Evolutionary conservation across 1,140 invertebrate species (phyloP).

Genomic region (Meteorus sp.): DNA sequence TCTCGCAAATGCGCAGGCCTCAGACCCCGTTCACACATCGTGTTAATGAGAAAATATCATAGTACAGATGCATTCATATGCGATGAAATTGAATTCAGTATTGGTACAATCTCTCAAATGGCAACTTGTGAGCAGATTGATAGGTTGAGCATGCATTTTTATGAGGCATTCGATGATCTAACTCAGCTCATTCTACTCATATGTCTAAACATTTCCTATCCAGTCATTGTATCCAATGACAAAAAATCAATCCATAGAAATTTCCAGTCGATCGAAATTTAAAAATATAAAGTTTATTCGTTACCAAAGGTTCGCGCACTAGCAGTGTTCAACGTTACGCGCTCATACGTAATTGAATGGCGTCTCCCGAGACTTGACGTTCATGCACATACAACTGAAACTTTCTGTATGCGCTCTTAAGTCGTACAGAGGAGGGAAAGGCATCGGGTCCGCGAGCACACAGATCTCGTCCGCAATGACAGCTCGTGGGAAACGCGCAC

Average conservation of each 20-base stretch:
- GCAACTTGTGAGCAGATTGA: too few species aligned
- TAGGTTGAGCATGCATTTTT: too few species aligned
- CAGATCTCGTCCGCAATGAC: conserved; percentile 20
- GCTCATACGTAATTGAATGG: conserved; percentile 31
- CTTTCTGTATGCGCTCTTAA: conserved; percentile 11
- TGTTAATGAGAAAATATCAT: conserved; percentile 38
- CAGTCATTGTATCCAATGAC: too few species aligned
- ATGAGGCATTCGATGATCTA: too few species aligned
- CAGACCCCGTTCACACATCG: conserved; percentile 42
- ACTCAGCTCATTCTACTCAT: too few species aligned
- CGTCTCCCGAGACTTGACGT: conserved; percentile 23
- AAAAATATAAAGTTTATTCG: conserved; percentile 32
- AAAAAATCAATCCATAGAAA: too few species aligned
- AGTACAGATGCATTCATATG: conserved; percentile 1
- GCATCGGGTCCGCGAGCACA: conserved; percentile 15
- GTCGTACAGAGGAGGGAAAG: conserved; percentile 17
- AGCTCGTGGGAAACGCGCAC: conserved; percentile 31
- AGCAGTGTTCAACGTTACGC: conserved; percentile 27
- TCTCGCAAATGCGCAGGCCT: conserved; percentile 23
- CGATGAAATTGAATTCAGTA: too few species aligned
- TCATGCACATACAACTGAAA: conserved; percentile 11
- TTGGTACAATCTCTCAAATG: too few species aligned
- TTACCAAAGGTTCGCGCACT: too few species aligned
- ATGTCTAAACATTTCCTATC: too few species aligned
- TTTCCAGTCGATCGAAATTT: too few species aligned